Evolutionary conservation across 2,113 vertebrate species (phyloP).

Genomic region (Solenodon paradoxus): DNA sequence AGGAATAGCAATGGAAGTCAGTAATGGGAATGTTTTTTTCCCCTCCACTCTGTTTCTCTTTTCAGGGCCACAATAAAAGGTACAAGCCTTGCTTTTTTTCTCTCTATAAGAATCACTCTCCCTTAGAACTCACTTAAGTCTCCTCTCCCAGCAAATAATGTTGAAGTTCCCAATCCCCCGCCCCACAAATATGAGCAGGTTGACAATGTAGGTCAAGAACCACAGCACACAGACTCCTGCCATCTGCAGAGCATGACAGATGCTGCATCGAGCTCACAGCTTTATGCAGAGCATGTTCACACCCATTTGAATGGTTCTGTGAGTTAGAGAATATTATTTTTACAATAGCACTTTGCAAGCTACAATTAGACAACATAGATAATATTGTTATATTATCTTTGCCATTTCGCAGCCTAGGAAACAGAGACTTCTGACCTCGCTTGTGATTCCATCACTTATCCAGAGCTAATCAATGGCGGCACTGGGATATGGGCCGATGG

Average conservation of each 20-base stretch:
- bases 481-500: background rate
- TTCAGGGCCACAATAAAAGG: background rate
- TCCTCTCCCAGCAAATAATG: background rate
- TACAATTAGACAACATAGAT: background rate
- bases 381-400: background rate
- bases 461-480: background rate
- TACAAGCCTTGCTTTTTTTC: background rate
- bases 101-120: background rate
- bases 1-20: background rate
- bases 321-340: background rate
- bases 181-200: background rate
- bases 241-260: background rate
- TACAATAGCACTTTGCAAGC: background rate
- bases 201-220: background rate
- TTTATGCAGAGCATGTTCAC: background rate
- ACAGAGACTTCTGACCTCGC: background rate
- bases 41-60: background rate
- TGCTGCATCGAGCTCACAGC: background rate
- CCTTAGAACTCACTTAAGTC: background rate
- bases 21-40: background rate
- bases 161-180: background rate
- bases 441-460: background rate
- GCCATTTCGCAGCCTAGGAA: background rate
- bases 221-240: fast-evolving
- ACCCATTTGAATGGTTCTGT: background rate